Evolutionary conservation across 2,888 invertebrate genomes (phyloP).

Genomic region (Cryptocheilus praepositus): DNA sequence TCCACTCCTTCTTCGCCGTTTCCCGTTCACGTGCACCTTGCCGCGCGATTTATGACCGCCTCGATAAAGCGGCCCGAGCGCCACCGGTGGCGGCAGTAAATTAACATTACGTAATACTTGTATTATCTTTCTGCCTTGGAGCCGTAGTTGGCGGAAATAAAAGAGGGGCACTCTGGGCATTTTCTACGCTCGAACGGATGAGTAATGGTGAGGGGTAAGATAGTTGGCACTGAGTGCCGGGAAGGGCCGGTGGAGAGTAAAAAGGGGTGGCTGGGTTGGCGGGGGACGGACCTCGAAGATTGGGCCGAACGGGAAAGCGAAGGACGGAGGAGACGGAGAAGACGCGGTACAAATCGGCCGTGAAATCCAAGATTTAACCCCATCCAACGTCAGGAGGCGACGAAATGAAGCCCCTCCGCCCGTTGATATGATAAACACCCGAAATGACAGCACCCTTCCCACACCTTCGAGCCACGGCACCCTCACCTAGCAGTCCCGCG

Average conservation of each 20-base stretch:
- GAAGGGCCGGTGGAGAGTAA: too few species aligned
- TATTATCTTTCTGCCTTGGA: constrained; percentile 23
- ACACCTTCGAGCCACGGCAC: constrained; percentile 25
- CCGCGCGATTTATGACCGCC: constrained; percentile 37
- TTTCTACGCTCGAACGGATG: constrained; percentile 38
- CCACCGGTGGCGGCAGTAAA: constrained; percentile 18
- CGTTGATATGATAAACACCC: constrained; percentile 68
- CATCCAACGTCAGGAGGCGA: constrained; percentile 30
- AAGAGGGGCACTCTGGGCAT: constrained; percentile 25
- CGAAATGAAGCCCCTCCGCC: constrained; percentile 47
- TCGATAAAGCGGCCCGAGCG: constrained; percentile 27
- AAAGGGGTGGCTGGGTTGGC: constrained; percentile 14
- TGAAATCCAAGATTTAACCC: constrained; percentile 53
- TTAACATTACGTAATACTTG: constrained; percentile 39
- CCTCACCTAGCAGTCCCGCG: constrained; percentile 28
- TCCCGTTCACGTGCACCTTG: constrained; percentile 22
- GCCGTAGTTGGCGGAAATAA: constrained; percentile 25
- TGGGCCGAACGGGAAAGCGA: background rate
- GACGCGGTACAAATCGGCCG: constrained; percentile 39
- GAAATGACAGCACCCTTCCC: constrained; percentile 60
- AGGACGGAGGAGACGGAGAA: background rate
- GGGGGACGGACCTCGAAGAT: background rate
- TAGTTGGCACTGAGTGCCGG: too few species aligned
- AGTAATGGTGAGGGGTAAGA: constrained; percentile 29
- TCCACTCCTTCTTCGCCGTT: constrained; percentile 24